Evolutionary conservation across 1,140 invertebrate species (phyloP).

Genomic region (Drosophila orena): DNA sequence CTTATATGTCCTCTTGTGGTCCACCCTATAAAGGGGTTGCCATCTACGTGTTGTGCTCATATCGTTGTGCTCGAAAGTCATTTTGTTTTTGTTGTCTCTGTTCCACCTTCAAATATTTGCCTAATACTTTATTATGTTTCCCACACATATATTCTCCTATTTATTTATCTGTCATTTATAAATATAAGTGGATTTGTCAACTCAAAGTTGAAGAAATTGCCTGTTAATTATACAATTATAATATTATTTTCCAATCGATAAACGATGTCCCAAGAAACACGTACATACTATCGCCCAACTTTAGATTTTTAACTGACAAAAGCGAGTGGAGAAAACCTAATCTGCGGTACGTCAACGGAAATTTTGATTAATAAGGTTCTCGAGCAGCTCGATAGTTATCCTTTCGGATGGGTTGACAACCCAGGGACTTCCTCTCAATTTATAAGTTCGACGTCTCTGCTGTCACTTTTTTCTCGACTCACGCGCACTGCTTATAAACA

Average conservation of each 20-base stretch:
- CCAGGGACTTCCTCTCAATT: constrained; percentile 32
- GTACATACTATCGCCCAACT: constrained; percentile 2
- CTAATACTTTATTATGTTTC: too few species aligned
- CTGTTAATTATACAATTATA: background rate
- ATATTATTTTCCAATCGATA: constrained; percentile 1
- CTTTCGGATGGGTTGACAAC: constrained; percentile 30
- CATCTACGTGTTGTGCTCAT: constrained; percentile 5
- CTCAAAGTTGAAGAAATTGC: background rate
- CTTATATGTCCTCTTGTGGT: background rate
- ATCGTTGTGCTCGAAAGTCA: background rate
- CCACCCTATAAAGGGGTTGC: background rate
- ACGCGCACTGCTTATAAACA: constrained; percentile 23
- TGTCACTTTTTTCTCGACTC: background rate
- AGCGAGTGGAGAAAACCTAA: constrained; percentile 20
- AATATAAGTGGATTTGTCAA: background rate
- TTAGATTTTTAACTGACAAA: constrained; percentile 8
- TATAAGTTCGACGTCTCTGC: constrained; percentile 28
- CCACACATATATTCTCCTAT: background rate
- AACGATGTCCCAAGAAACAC: background rate
- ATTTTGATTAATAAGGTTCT: constrained; percentile 39
- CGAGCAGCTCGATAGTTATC: constrained; percentile 33
- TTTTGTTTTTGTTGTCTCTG: background rate
- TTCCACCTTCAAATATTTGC: too few species aligned
- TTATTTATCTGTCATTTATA: background rate
- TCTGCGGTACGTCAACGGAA: constrained; percentile 28